These are phyloP conservation scores for Notamacropus eugenii DNA, from an alignment of 2,797 vertebrate genomes.

Conservation along the genomic window DNA sequence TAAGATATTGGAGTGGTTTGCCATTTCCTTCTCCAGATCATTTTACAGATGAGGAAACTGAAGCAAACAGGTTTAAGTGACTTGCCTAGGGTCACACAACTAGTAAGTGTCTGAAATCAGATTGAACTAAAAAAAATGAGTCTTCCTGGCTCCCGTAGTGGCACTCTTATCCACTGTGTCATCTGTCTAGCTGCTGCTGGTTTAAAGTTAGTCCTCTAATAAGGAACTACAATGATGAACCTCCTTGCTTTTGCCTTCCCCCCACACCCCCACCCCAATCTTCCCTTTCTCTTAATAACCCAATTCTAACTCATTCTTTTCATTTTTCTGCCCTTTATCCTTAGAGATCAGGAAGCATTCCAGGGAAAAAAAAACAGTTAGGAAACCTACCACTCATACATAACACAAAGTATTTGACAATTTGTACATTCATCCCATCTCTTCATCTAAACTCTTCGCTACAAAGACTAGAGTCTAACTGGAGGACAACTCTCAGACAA, in stretches of 20 bases:
- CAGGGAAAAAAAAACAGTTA: background rate
- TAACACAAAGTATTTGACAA: constrained; percentile 25
- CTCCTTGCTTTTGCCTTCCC: background rate
- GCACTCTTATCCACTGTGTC: background rate
- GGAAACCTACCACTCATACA: constrained; percentile 22
- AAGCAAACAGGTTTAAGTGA: background rate
- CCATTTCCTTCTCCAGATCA: background rate
- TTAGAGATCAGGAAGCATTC: constrained; percentile 39
- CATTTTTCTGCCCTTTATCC: constrained; percentile 39
- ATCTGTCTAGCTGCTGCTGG: background rate
- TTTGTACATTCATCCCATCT: constrained; percentile 7
- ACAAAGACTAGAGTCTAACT: constrained; percentile 15
- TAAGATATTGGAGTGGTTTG: background rate
- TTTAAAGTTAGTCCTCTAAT: background rate
- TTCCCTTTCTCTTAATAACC: background rate
- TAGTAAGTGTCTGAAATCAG: background rate
- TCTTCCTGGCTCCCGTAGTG: background rate
- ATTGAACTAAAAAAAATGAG: background rate
- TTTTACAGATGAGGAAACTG: background rate
- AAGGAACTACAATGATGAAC: background rate
- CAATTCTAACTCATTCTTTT: background rate
- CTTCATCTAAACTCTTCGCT: constrained; percentile 44
- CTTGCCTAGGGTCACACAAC: background rate
- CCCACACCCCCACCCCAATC: background rate
- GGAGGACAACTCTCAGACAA: constrained; percentile 29